phyloP scores from a whole-genome alignment of 2,113 vertebrate species.

The Leucopsar rothschildi region DNA sequence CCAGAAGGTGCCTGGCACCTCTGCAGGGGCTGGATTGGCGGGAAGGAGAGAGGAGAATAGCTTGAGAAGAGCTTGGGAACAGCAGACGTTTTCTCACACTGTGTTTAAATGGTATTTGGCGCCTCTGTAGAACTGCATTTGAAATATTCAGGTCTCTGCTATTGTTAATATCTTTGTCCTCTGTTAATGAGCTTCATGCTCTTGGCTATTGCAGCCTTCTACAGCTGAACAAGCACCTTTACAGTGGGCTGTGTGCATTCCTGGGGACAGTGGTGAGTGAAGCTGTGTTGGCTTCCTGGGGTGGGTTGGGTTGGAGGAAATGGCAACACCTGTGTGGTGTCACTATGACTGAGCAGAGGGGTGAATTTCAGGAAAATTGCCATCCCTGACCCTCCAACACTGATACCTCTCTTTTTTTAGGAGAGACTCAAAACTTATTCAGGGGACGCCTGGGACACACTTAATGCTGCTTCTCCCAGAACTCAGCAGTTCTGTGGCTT shows the following conservation, averaged over 20 bases:
- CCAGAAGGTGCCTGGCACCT: background rate
- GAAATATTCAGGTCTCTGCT: background rate
- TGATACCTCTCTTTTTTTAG: background rate
- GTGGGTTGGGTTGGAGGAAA: accelerated
- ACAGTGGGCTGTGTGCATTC: accelerated
- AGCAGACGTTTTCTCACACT: background rate
- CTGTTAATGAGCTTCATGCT: background rate
- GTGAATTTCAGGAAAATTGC: background rate
- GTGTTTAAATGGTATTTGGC: background rate
- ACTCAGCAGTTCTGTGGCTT: background rate
- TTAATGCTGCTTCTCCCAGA: background rate
- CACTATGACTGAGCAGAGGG: accelerated
- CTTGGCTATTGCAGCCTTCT: background rate
- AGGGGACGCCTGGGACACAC: background rate
- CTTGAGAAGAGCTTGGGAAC: background rate
- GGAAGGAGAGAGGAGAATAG: background rate
- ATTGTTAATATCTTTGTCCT: background rate
- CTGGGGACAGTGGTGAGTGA: background rate
- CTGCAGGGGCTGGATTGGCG: accelerated
- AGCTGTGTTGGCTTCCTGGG: background rate
- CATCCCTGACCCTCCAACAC: background rate
- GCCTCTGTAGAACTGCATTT: background rate
- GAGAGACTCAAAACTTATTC: background rate
- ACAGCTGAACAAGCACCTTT: background rate
- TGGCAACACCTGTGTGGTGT: background rate